phyloP scores from a whole-genome alignment of 2,888 invertebrate genomes.

The Luperina testacea region DNA sequence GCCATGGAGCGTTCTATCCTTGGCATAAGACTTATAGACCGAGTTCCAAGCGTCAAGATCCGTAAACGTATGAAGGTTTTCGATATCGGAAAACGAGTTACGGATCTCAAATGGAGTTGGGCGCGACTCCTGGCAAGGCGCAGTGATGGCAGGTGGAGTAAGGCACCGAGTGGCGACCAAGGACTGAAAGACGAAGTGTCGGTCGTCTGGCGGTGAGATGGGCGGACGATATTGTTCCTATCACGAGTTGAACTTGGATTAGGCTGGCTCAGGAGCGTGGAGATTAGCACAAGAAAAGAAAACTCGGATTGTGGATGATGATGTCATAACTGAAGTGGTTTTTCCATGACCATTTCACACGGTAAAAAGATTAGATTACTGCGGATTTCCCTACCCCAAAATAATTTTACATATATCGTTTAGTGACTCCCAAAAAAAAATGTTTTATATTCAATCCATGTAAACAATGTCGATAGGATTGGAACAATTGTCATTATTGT shows the following conservation, averaged over 20 bases:
- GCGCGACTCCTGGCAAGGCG: background rate
- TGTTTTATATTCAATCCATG: slow-evolving; percentile 54
- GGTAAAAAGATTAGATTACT: background rate
- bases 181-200: background rate
- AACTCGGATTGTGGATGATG: background rate
- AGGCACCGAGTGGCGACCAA: background rate
- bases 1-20: background rate
- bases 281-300: too few relatives aligned
- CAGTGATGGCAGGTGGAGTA: background rate
- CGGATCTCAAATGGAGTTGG: background rate
- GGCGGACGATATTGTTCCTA: background rate
- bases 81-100: background rate
- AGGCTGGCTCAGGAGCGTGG: background rate
- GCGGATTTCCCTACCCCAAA: slow-evolving; percentile 1
- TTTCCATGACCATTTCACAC: background rate
- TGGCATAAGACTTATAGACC: background rate
- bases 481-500: slow-evolving; percentile 56
- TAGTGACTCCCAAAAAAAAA: slow-evolving; percentile 33
- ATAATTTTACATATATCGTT: background rate
- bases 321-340: background rate
- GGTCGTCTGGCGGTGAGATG: background rate
- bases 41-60: background rate
- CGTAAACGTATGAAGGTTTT: background rate
- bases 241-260: background rate
- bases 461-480: slow-evolving; percentile 28